Percentiles rank a stretch among this genome's conserved stretches.
These are phyloP conservation scores for Psophia crepitans DNA, from an alignment of 2,113 vertebrate species.

Conservation along the genomic window DNA sequence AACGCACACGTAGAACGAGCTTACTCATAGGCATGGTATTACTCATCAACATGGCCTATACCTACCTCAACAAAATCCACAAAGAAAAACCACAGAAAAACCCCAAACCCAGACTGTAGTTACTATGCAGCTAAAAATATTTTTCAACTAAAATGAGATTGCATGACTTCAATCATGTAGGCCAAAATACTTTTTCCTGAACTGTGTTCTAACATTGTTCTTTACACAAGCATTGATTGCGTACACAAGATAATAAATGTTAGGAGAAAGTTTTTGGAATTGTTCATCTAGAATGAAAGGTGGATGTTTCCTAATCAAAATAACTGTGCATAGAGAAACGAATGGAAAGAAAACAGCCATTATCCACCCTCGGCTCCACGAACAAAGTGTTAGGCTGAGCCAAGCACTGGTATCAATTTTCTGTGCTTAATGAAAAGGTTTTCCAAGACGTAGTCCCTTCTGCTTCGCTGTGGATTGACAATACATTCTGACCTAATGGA, in stretches of 20 bases:
- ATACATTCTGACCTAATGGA: constrained; percentile 62
- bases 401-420: constrained; percentile 58
- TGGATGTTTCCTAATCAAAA: constrained; percentile 53
- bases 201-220: neutral
- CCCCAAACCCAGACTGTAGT: neutral
- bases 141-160: neutral
- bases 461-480: constrained; percentile 60
- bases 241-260: neutral
- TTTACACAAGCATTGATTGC: neutral
- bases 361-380: neutral
- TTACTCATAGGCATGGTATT: neutral
- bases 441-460: constrained; percentile 46
- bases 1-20: neutral
- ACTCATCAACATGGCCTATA: neutral
- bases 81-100: neutral
- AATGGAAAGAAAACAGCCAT: constrained; percentile 50
- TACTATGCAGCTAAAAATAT: neutral
- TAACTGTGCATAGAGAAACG: neutral
- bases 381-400: constrained; percentile 39
- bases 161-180: neutral
- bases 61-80: neutral
- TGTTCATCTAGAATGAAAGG: constrained; percentile 30
- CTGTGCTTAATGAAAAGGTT: constrained; percentile 55
- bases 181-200: neutral
- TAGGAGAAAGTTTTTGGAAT: constrained; percentile 7